Evolutionary conservation across 1,140 invertebrate genomes (phyloP).

Genomic region (Hylyphantes graminicola): DNA sequence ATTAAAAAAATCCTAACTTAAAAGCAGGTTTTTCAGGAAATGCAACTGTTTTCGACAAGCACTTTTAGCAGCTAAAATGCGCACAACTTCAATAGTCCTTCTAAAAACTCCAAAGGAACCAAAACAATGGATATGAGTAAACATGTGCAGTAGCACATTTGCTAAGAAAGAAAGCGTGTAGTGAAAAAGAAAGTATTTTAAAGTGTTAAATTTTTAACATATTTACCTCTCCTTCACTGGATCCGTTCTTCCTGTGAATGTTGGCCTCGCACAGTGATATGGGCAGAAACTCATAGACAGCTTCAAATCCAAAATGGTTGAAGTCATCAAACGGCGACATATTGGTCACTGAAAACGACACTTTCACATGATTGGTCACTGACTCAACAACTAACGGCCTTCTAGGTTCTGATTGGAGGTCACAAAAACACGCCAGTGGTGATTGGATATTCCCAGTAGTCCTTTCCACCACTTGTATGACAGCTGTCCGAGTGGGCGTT

Average conservation of each 20-base stretch:
- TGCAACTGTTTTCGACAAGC: too few species aligned
- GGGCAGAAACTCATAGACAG: conserved; percentile 82
- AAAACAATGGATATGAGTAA: too few species aligned
- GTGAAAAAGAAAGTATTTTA: not conserved
- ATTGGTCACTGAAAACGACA: conserved; percentile 82
- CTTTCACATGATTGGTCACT: conserved; percentile 78
- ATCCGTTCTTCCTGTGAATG: conserved; percentile 57
- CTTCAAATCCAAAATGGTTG: conserved; percentile 84
- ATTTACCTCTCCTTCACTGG: conserved; percentile 61
- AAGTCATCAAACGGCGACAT: conserved; percentile 88
- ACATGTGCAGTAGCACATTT: too few species aligned
- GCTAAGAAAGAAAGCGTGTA: not conserved
- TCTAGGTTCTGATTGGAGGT: conserved; percentile 74
- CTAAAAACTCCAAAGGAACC: too few species aligned
- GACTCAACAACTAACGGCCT: conserved; percentile 80
- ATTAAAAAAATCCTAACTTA: too few species aligned
- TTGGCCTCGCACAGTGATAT: conserved; percentile 72
- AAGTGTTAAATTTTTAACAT: not conserved
- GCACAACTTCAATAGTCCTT: too few species aligned
- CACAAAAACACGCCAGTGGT: conserved; percentile 79
- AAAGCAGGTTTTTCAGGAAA: too few species aligned
- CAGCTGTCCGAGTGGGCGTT: conserved; percentile 19
- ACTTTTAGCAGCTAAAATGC: too few species aligned
- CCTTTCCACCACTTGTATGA: conserved; percentile 23
- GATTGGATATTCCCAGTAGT: conserved; percentile 42